Evolutionary conservation across 2,888 invertebrate genomes (phyloP).

Genomic region (Spodoptera exigua): DNA sequence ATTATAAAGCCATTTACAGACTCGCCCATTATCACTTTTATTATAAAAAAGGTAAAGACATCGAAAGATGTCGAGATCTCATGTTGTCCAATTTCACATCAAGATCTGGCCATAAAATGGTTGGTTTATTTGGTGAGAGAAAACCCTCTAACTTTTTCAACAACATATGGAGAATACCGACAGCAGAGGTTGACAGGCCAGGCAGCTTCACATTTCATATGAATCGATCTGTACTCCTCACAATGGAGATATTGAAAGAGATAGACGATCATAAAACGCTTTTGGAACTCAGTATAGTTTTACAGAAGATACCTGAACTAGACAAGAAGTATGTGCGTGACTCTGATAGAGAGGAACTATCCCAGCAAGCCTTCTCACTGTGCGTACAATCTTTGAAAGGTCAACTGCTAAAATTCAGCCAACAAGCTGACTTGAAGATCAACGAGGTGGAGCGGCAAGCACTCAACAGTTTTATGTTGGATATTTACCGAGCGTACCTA

Average conservation of each 20-base stretch:
- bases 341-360: constrained; percentile 94
- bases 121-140: constrained; percentile 95
- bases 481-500: constrained; percentile 92
- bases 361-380: constrained; percentile 93
- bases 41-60: constrained; percentile 91
- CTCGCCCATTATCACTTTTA: constrained; percentile 95
- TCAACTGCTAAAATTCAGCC: constrained; percentile 88
- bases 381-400: constrained; percentile 92
- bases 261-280: constrained; percentile 94
- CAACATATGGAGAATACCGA: constrained; percentile 97
- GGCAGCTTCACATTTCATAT: constrained; percentile 98
- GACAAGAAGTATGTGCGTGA: constrained; percentile 97
- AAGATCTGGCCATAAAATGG: constrained; percentile 91
- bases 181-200: constrained; percentile 96
- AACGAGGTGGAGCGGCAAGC: constrained; percentile 85
- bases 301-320: constrained; percentile 94
- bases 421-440: constrained; percentile 82
- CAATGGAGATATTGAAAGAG: constrained; percentile 94
- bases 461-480: constrained; percentile 86
- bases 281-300: constrained; percentile 93
- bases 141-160: constrained; percentile 97
- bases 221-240: constrained; percentile 94
- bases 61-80: constrained; percentile 92
- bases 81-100: constrained; percentile 92
- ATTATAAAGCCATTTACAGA: constrained; percentile 97